Evolutionary conservation across 2,888 invertebrate genomes (phyloP), one percentile per base, ranked within the genome.

Genomic region (Eurois occulta): DNA sequence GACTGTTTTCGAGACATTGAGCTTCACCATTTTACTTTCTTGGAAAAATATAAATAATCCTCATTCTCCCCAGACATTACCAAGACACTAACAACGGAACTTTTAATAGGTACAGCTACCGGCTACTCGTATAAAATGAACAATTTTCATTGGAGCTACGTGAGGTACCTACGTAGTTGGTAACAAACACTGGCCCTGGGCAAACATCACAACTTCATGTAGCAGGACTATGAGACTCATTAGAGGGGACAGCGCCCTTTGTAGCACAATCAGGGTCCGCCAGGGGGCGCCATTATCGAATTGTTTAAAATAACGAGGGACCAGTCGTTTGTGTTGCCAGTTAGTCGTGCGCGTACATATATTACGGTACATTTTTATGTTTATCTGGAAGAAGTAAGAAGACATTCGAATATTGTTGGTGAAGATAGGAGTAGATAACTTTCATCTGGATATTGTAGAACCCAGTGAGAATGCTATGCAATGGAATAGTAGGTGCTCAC

Each of bases 221-320:
- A 86, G 60, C 74, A 67, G 62, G 88, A 90, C 91, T 91, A 89
- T 88, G 89, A 88, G 89, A 91, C 92, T 96, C 95, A 95, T 96
- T 96, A 95, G 94, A 91, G 92, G 91, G 90, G 90, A 90, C 87
- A 84, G 88, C 89, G 91, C 91, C 94, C 94, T 94, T 93, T 93
- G 94, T 93, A 90, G 91, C 91, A 91, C 94, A 94, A 94, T 94
- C 95, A 94, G 93, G 73, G 48, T 72, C 84, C 83, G 89, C 90
- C 89, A 87, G 89, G 91, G 91, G 91, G 89, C 90, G 90, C 95
- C 95, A 94, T 95, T 95, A 95, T 94, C 93, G 95, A 95, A 95
- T 95, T 96, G 96, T 96, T 96, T 96, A 96, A 96, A 96, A 95
- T 96, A 95, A 96, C 95, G 95, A 95, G 95, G 93, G 93, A 91